These are phyloP conservation scores for Neodiprion fabricii DNA, from an alignment of 1,140 invertebrate genomes.

Conservation along the genomic window DNA sequence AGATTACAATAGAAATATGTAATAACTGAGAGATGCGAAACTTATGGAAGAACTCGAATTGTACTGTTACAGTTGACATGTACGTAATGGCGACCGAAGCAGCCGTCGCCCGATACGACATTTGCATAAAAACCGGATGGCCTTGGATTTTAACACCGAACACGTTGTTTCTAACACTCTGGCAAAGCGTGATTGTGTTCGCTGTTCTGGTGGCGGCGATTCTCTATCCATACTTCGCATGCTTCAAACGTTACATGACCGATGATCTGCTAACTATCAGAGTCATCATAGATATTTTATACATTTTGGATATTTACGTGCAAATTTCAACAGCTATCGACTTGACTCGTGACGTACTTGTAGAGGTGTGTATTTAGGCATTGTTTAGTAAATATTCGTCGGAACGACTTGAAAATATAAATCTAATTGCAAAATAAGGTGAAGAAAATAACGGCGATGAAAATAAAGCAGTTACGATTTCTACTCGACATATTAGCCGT, in stretches of 20 bases:
- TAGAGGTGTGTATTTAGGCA: not conserved
- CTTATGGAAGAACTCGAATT: not conserved
- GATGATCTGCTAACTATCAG: not conserved
- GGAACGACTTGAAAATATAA: too few species aligned
- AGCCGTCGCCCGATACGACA: not conserved
- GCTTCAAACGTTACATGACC: not conserved
- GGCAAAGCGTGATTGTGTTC: not conserved
- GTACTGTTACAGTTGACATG: not conserved
- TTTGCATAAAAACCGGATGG: not conserved
- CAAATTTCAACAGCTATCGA: not conserved
- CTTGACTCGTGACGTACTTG: not conserved
- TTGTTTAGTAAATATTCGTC: too few species aligned
- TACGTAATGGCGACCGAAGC: conserved; percentile 1
- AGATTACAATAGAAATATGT: not conserved
- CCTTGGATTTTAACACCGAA: not conserved
- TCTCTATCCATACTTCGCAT: conserved; percentile 1
- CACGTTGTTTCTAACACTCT: not conserved
- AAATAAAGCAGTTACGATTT: not conserved
- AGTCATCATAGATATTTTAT: not conserved
- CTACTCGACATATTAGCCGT: not conserved
- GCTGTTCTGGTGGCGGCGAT: not conserved
- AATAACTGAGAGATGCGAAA: too few species aligned
- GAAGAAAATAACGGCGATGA: not conserved
- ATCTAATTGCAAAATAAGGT: not conserved
- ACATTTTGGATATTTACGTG: conserved; percentile 5